Base-by-base conservation (phyloP, 2,888 invertebrate species). In the Tuta absoluta region DNA sequence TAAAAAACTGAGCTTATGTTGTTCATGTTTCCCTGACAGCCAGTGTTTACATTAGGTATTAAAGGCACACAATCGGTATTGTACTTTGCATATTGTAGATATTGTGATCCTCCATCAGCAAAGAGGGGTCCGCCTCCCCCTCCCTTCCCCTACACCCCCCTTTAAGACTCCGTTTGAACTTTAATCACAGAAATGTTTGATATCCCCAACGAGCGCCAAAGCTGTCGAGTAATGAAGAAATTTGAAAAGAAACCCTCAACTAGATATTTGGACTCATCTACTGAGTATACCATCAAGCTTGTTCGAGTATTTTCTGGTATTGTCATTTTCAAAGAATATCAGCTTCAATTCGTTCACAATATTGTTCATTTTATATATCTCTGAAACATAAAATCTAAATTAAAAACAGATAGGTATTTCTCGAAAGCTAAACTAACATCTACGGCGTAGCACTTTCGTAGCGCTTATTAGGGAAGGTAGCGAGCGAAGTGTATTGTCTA, bases 81-180 rank as follows among this genome's bases (percentile, higher is more conserved):
- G 58, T 58, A 37, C 12, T 37, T 57, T 64, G 61, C 53, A 49
- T 63, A 65, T 69, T 68, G 63, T 65, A 63, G 61, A 49, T 65
- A 66, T 69, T 67, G 63, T 65, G 62, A 41, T 37, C 58, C 64
- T 64, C 68, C 66, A 62, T 67, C 68, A 63, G 65, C 57, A 62
- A 64, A 66, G 58, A 38, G 58, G 58, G 58, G 14, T 11, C 12
- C 23, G 10, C 10, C 57, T 17, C 10, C n/a, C 17, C 37, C 58
- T 14, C 12, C 11, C 21, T 17, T 21, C 21, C 38, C 58, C 38
- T 24, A 12, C 1, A 37, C 63, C 62, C 61, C 57, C 57, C n/a
- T 19, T n/a, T 17, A 12, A 60, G 63, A 49, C 61, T 62, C 58
- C 48, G 63, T 66, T 67, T 59, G 65, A 64, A 21, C 60, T 67